Evolutionary conservation across 2,888 invertebrate genomes (phyloP), one percentile per base, ranked within the genome.

Genomic region (Agrotis ipsilon): DNA sequence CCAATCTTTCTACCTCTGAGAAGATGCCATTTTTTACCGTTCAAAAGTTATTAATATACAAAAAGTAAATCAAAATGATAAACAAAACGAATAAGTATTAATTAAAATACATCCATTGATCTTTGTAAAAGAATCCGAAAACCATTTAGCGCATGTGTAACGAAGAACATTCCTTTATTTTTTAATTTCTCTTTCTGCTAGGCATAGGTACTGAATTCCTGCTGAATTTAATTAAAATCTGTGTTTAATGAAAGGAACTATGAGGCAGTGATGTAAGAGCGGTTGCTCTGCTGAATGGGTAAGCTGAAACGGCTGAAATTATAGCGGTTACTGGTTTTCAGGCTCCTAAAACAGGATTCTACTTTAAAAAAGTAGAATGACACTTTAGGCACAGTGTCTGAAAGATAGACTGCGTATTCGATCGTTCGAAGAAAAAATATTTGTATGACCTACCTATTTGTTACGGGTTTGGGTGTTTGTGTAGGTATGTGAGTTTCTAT

Each of bases 211-310:
- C 78, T 77, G 68, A 78, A 72, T 64, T 67, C 14, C 13, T 54
- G 52, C 68, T 64, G 65, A 72, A 66, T 81, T 79, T 79, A 79
- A 81, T 81, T 81, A 81, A 81, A 81, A 79, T 64, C 64, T 68
- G 62, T 67, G 54, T 72, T 66, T 75, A 75, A 78, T 76, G 72
- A 71, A 73, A 76, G 67, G 68, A 73, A 81, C 79, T 81, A 68
- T 57, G 70, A 68, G 55, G 43, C 65, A 57, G 68, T 75, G 65
- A 72, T 68, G 75, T 81, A 66, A 68, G 51, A 67, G 79, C 62
- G 65, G 24, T 49, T 39, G 55, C 46, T 39, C 6, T 43, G 19
- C 54, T 75, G 64, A 70, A 78, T 49, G 48, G n/a, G 52, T 64
- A 51, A 45, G 66, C 57, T 69, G 58, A 65, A 70, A 61, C 49